Conservation (phyloP, 2,113 vertebrate genomes). For the Prietella phreatophila region DNA sequence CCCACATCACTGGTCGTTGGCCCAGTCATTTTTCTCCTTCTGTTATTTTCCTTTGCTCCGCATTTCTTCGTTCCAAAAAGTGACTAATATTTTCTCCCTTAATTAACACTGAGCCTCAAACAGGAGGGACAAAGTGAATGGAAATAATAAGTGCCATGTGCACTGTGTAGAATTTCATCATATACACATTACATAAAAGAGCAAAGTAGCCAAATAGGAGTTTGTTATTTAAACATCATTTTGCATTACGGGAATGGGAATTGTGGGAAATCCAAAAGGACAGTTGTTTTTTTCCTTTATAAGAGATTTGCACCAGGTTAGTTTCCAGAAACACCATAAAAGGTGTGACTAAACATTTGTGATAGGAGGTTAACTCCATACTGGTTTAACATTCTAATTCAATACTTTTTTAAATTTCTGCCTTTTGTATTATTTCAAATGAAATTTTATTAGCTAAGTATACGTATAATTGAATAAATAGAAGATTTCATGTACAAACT, state of each 20-base stretch:
- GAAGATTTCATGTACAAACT: not conserved
- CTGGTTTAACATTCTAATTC: not conserved
- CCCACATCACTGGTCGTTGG: conserved; percentile 35
- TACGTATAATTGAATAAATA: not conserved
- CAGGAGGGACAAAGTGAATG: conserved; percentile 33
- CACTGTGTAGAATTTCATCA: conserved; percentile 23
- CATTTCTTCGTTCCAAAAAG: conserved; percentile 56
- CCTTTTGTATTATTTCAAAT: not conserved
- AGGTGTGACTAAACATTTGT: not conserved
- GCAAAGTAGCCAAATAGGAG: conserved; percentile 10
- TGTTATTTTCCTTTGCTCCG: conserved; percentile 59
- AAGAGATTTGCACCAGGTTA: not conserved
- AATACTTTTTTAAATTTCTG: not conserved
- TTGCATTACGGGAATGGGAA: conserved; percentile 20
- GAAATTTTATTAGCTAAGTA: not conserved
- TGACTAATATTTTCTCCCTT: conserved; percentile 71
- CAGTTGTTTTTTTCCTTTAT: conserved; percentile 5
- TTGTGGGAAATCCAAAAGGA: conserved; percentile 20
- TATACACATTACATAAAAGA: conserved; percentile 7
- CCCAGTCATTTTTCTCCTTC: conserved; percentile 49
- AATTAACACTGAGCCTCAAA: conserved; percentile 51
- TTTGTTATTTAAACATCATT: conserved; percentile 33
- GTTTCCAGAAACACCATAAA: not conserved
- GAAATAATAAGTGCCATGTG: conserved; percentile 54
- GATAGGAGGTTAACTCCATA: not conserved